A percentile compares a stretch with the other conserved stretches of the same genome.
phyloP scores from a whole-genome alignment of 2,888 invertebrate species.

The Volucella inanis region DNA sequence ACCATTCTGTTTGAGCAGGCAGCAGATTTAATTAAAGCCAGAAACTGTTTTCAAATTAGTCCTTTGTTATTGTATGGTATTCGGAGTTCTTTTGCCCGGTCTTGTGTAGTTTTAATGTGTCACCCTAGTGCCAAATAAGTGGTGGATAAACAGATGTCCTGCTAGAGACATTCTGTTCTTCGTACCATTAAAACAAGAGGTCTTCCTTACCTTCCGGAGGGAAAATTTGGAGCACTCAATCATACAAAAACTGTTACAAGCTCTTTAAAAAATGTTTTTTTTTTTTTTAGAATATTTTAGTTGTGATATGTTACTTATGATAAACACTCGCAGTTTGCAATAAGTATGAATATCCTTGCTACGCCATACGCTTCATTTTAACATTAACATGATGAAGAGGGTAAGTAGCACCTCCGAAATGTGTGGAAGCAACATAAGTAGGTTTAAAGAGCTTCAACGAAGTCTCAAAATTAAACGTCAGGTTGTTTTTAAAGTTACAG shows the following conservation, averaged over 20 bases:
- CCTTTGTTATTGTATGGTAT: not conserved
- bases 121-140: constrained; percentile 14
- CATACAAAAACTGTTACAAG: too few species aligned
- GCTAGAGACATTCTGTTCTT: not conserved
- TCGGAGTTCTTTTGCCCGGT: not conserved
- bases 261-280: too few species aligned
- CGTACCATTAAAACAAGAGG: not conserved
- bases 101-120: not conserved
- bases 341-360: too few species aligned
- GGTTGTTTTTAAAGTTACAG: constrained; percentile 5
- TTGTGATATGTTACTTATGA: too few species aligned
- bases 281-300: too few species aligned
- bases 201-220: too few species aligned
- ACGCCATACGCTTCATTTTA: too few species aligned
- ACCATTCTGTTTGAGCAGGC: constrained; percentile 30
- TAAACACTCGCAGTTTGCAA: too few species aligned
- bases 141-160: constrained; percentile 31
- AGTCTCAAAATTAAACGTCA: constrained; percentile 14
- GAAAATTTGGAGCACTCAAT: too few species aligned
- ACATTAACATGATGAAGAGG: too few species aligned
- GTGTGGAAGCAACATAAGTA: too few species aligned
- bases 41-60: constrained; percentile 40
- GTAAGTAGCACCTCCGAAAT: too few species aligned
- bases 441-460: not conserved
- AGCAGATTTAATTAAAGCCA: constrained; percentile 50